phyloP scores from a whole-genome alignment of 2,113 vertebrate species.

The Neomonachus schauinslandi region DNA sequence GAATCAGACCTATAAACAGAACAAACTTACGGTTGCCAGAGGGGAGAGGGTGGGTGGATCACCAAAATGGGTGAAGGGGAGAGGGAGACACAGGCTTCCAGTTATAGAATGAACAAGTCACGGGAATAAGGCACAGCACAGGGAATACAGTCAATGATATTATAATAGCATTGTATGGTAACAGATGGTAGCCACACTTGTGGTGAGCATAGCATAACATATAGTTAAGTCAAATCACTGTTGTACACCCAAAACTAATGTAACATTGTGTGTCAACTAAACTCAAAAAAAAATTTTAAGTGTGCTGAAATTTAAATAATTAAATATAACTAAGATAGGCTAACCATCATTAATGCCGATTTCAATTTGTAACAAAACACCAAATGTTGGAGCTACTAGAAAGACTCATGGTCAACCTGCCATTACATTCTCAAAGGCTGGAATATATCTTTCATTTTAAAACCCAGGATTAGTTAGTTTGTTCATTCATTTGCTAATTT shows the following conservation, averaged over 20 bases:
- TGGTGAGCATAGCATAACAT: neutral
- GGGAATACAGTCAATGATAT: neutral
- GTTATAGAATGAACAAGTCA: neutral
- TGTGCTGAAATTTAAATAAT: slow-evolving; percentile 46
- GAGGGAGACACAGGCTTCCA: neutral
- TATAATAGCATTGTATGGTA: neutral
- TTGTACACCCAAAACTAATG: neutral
- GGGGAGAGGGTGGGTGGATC: neutral
- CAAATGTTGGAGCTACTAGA: neutral
- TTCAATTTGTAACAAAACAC: slow-evolving; percentile 51
- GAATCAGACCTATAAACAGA: neutral
- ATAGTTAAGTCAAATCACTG: neutral
- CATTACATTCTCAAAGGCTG: slow-evolving; percentile 13
- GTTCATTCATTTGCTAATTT: slow-evolving; percentile 41
- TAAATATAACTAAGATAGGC: slow-evolving; percentile 52
- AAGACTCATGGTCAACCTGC: neutral
- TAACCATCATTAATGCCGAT: slow-evolving; percentile 32
- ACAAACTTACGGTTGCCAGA: neutral
- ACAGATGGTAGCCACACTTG: neutral
- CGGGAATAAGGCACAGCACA: neutral
- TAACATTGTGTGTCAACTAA: neutral
- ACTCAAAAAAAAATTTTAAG: neutral
- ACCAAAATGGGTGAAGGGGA: neutral
- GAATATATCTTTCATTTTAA: slow-evolving; percentile 31
- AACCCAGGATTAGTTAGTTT: neutral